These are phyloP conservation scores for Ligdia adustata DNA, from an alignment of 2,888 invertebrate genomes.

Conservation along the genomic window DNA sequence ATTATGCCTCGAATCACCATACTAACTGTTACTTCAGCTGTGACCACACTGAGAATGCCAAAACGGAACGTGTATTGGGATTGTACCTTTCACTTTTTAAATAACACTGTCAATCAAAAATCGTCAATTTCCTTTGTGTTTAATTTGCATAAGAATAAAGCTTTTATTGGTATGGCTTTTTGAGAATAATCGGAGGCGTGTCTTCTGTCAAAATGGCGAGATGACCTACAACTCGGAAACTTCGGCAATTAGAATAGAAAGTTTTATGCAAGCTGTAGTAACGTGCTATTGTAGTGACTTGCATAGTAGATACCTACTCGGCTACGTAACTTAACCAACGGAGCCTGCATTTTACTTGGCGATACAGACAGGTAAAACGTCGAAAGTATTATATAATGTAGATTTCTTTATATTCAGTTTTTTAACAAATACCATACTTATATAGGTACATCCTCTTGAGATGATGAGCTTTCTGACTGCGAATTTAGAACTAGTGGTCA, in stretches of 20 bases:
- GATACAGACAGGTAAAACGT: too few relatives aligned
- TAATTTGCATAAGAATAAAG: conserved; percentile 15
- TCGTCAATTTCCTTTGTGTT: conserved; percentile 15
- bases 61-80: conserved; percentile 51
- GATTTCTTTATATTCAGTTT: too few relatives aligned
- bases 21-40: conserved; percentile 9
- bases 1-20: conserved; percentile 1
- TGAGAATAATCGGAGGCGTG: conserved; percentile 27
- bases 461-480: too few relatives aligned
- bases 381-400: too few relatives aligned
- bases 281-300: background rate
- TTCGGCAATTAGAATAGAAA: conserved; percentile 27
- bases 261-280: conserved; percentile 3
- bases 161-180: conserved; percentile 16
- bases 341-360: too few relatives aligned
- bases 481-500: too few relatives aligned
- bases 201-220: conserved; percentile 21
- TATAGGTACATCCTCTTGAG: too few relatives aligned
- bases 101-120: conserved; percentile 29
- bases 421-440: too few relatives aligned
- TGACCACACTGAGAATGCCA: conserved; percentile 24
- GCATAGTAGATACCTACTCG: background rate
- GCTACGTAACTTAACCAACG: too few relatives aligned
- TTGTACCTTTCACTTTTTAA: conserved; percentile 54
- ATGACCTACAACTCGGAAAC: conserved; percentile 24